phyloP scores from a whole-genome alignment of 2,888 invertebrate genomes.

The Ptilodon capucinus region DNA sequence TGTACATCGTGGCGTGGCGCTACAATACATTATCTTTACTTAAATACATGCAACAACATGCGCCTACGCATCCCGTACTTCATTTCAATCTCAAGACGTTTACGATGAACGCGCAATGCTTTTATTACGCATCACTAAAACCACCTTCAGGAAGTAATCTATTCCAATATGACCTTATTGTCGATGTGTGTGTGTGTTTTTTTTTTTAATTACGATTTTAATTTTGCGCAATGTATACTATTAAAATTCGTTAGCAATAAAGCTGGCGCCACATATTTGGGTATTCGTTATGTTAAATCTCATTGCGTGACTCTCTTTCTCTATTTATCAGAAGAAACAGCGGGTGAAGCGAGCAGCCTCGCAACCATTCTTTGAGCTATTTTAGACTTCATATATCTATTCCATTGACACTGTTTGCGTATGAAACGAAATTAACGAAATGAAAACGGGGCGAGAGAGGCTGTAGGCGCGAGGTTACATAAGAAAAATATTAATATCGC shows the following conservation, averaged over 20 bases:
- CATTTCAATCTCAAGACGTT: constrained; percentile 18
- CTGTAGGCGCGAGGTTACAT: neutral
- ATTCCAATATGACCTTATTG: constrained; percentile 16
- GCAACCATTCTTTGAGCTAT: constrained; percentile 16
- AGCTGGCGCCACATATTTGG: constrained; percentile 14
- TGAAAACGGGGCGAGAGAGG: constrained; percentile 1
- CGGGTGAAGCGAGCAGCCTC: constrained; percentile 15
- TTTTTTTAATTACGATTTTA: neutral
- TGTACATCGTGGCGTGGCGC: neutral
- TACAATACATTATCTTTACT: neutral
- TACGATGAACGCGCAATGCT: constrained; percentile 19
- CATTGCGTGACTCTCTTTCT: constrained; percentile 1
- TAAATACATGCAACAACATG: constrained; percentile 7
- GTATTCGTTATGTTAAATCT: constrained; percentile 20
- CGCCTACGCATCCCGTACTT: constrained; percentile 17
- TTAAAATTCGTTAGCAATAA: constrained; percentile 20
- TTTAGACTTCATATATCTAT: constrained; percentile 10
- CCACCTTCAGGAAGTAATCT: neutral
- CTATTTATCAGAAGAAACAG: constrained; percentile 21
- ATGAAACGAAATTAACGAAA: constrained; percentile 7
- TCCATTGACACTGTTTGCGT: constrained; percentile 16
- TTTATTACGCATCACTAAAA: constrained; percentile 23
- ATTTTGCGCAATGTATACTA: constrained; percentile 7
- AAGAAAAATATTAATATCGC: constrained; percentile 23
- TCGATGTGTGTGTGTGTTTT: neutral